phyloP scores from a whole-genome alignment of 2,113 vertebrate genomes.

The Rhombomys opimus region DNA sequence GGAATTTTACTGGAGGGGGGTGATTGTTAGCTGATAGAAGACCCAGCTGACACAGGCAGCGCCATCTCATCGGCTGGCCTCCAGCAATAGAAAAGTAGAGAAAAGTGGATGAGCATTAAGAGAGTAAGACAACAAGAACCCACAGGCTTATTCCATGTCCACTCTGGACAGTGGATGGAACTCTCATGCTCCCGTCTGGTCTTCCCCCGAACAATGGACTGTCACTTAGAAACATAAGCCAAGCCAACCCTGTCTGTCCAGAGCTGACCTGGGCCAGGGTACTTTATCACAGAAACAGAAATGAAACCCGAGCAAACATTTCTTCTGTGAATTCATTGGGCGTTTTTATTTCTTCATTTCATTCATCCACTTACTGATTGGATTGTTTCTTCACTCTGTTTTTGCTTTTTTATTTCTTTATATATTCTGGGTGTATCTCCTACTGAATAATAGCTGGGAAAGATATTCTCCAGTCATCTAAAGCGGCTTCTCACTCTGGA shows the following conservation, averaged over 20 bases:
- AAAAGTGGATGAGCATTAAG: background rate
- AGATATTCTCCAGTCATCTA: background rate
- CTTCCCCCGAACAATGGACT: background rate
- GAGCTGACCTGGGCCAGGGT: background rate
- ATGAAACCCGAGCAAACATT: background rate
- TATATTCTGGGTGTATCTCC: background rate
- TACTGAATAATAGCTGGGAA: background rate
- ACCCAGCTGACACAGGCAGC: background rate
- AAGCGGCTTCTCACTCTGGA: background rate
- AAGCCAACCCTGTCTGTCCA: background rate
- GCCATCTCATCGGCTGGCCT: background rate
- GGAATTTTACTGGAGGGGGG: background rate
- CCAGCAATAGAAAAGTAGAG: background rate
- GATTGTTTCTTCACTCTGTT: background rate
- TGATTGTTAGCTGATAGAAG: background rate
- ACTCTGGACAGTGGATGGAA: background rate
- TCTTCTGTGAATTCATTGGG: background rate
- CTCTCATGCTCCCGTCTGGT: background rate
- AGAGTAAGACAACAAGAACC: background rate
- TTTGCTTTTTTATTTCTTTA: background rate
- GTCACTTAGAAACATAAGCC: background rate
- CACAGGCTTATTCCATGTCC: too few species aligned
- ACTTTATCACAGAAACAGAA: background rate
- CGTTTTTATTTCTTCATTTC: background rate
- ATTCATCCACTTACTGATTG: background rate